These are phyloP conservation scores for Gryon sp. DNA, from an alignment of 1,140 invertebrate species.

Conservation along the genomic window DNA sequence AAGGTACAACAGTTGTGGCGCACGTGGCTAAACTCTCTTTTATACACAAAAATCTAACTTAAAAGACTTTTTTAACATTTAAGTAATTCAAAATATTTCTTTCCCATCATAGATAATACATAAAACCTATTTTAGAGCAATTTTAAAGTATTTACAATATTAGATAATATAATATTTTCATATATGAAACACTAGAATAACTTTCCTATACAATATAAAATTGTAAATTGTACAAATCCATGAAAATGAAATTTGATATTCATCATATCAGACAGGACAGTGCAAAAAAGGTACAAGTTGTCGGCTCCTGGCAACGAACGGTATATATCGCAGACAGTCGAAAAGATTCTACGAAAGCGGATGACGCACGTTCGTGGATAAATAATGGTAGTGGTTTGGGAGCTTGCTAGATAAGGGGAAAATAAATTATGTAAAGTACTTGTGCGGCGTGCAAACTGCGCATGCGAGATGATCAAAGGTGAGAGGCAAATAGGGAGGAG, in stretches of 20 bases:
- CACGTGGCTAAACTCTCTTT: background rate
- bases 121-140: too few species aligned
- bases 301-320: conserved; percentile 11
- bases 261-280: too few species aligned
- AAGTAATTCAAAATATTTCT: too few species aligned
- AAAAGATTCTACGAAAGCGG: conserved; percentile 55
- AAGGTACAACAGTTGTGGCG: conserved; percentile 3
- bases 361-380: conserved; percentile 61
- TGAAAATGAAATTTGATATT: too few species aligned
- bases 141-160: too few species aligned
- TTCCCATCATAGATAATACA: too few species aligned
- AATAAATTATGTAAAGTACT: conserved; percentile 63
- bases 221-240: too few species aligned
- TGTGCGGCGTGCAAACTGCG: conserved; percentile 36
- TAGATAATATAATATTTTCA: too few species aligned
- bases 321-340: conserved; percentile 27
- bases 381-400: conserved; percentile 59
- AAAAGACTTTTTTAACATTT: background rate
- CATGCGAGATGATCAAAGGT: conserved; percentile 10
- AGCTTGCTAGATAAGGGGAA: conserved; percentile 59
- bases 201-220: too few species aligned
- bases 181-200: too few species aligned
- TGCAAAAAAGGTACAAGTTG: too few species aligned
- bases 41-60: conserved; percentile 1
- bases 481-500: background rate